Conservation (phyloP, 2,888 invertebrate species). For the Caenorhabditis sp. region DNA sequence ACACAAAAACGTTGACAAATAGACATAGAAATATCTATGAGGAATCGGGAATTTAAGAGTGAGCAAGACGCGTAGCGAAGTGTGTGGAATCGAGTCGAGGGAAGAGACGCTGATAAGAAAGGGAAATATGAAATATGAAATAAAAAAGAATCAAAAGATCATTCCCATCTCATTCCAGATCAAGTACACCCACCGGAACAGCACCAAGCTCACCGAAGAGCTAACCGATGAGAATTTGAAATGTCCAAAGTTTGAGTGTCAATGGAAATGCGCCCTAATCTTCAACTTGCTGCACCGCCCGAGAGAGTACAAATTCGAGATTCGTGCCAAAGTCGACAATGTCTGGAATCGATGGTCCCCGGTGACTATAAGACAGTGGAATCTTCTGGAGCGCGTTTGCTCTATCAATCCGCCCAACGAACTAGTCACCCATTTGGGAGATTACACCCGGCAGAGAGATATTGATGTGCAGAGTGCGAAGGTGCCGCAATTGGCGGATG, state of each 20-base stretch:
- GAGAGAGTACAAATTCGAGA: constrained; percentile 71
- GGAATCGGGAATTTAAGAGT: no score
- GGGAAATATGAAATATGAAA: no score
- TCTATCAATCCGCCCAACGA: constrained; percentile 73
- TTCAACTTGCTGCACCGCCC: constrained; percentile 72
- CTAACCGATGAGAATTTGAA: constrained; percentile 62
- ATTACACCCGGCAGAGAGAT: constrained; percentile 65
- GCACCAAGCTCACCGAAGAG: constrained; percentile 65
- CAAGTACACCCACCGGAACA: constrained; percentile 66
- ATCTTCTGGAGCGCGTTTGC: constrained; percentile 74
- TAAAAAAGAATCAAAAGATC: no score
- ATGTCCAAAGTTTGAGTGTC: constrained; percentile 76
- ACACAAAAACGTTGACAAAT: no score
- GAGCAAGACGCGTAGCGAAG: no score
- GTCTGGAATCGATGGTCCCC: constrained; percentile 76
- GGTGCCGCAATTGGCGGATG: constrained; percentile 52
- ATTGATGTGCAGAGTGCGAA: constrained; percentile 67
- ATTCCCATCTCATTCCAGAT: constrained; percentile 50
- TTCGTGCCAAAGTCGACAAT: constrained; percentile 74
- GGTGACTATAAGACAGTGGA: constrained; percentile 71
- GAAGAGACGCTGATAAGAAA: no score
- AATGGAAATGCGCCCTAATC: constrained; percentile 73
- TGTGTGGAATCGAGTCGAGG: no score
- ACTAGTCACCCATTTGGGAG: constrained; percentile 66
- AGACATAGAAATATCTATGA: no score